A percentile compares a stretch with the other conserved stretches of the same genome.
These are phyloP conservation scores for Zelleria hepariella DNA, from an alignment of 2,888 invertebrate genomes.

Conservation along the genomic window DNA sequence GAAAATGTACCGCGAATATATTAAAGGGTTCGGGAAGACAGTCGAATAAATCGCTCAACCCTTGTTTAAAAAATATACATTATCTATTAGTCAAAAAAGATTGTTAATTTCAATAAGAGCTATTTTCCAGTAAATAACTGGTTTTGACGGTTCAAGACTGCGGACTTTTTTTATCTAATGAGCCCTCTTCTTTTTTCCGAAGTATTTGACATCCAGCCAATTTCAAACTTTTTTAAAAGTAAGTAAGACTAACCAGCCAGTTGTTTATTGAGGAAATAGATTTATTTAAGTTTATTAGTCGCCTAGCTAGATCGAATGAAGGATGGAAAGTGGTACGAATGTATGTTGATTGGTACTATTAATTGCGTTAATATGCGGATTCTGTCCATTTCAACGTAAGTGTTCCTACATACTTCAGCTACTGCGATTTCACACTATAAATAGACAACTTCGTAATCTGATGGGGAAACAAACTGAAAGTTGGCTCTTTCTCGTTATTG, in stretches of 20 bases:
- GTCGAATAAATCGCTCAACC: no score
- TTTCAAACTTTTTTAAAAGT: background rate
- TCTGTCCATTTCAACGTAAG: background rate
- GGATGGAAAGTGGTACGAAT: background rate
- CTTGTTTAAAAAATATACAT: no score
- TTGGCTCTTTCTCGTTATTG: no score
- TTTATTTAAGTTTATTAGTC: background rate
- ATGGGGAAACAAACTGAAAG: no score
- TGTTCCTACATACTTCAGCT: background rate
- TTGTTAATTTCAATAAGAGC: no score
- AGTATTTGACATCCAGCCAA: background rate
- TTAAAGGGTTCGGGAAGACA: no score
- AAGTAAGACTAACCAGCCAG: no score
- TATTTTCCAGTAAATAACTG: no score
- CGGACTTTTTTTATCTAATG: no score
- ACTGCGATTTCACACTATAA: background rate
- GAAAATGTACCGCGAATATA: no score
- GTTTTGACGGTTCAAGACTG: no score
- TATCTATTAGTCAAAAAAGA: no score
- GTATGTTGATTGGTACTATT: background rate
- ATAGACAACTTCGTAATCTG: constrained; percentile 17
- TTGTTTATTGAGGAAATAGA: background rate
- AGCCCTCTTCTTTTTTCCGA: background rate
- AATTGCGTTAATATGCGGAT: background rate
- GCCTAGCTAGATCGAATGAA: background rate